Base-by-base conservation (phyloP, 30 jellyfish, hydroid and myxozoan species). In the Catostylus mosaicus region DNA sequence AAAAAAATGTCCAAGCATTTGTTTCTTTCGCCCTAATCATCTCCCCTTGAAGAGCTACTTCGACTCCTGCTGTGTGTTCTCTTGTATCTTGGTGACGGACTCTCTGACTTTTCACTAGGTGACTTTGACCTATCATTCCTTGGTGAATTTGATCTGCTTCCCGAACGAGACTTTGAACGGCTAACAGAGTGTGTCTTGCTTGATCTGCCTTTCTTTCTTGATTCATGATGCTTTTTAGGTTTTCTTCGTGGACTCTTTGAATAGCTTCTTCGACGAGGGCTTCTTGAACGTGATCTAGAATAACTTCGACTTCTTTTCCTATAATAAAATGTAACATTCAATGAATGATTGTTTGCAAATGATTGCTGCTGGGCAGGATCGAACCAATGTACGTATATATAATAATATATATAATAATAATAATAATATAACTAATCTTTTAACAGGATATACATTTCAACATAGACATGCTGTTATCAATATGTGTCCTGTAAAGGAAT, bases 281-380 rank as follows among this genome's bases (percentile, higher is more conserved):
- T 77, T 31, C 96, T 75, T 0, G 95, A 84, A 32, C 95, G 95
- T 8, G 87, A 68, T 48, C 95, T 40, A 0, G 88, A 84, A 65
- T 48, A 65, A 18, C 80, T 60, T 64, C 78, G 73, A 36, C 80
- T 61, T 35, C 82, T 73, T 26, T 90, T 86, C 63, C 63, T 50
- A 16, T 27, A 50, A 50, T 5, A 40, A 14, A 14, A 40, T n/a
- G n/a, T n/a, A n/a, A n/a, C n/a, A n/a, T n/a, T n/a, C n/a, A n/a
- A n/a, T n/a, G n/a, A n/a, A n/a, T n/a, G n/a, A n/a, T n/a, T n/a
- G n/a, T n/a, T n/a, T n/a, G n/a, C n/a, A n/a, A n/a, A n/a, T n/a
- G n/a, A n/a, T n/a, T n/a, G n/a, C n/a, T n/a, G n/a, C n/a, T n/a
- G n/a, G n/a, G n/a, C n/a, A n/a, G n/a, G n/a, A n/a, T n/a, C n/a